Evolutionary conservation across 2,797 vertebrate species (phyloP).

Genomic region (Nyctibius grandis): DNA sequence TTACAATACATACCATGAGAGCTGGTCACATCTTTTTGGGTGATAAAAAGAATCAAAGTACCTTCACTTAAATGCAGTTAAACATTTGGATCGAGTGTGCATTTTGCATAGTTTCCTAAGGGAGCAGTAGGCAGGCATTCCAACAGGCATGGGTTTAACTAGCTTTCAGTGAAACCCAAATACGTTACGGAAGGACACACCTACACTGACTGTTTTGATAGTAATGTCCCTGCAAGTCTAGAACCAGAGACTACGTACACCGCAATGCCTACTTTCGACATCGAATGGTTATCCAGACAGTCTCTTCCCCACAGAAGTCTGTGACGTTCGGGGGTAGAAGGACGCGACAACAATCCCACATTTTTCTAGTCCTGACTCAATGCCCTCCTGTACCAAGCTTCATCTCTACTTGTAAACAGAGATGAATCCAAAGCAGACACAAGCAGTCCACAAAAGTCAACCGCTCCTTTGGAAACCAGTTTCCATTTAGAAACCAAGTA

Average conservation of each 20-base stretch:
- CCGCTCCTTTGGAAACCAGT: background rate
- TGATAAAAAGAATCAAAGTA: background rate
- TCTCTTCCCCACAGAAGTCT: background rate
- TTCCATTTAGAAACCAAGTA: background rate
- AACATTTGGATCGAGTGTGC: background rate
- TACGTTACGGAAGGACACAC: background rate
- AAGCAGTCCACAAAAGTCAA: background rate
- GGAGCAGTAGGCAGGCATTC: background rate
- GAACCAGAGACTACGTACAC: background rate
- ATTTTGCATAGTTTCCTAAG: background rate
- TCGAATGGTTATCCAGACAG: background rate
- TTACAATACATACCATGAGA: background rate
- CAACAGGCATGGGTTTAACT: background rate
- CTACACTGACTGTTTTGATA: background rate
- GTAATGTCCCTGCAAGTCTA: background rate
- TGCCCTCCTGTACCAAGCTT: background rate
- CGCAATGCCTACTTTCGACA: background rate
- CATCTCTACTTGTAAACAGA: background rate
- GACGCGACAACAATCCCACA: background rate
- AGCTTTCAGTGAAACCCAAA: slow-evolving; percentile 11
- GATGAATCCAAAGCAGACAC: slow-evolving; percentile 19
- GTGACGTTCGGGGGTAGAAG: background rate
- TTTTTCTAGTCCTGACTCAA: slow-evolving; percentile 9
- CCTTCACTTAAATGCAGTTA: background rate
- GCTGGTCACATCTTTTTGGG: background rate